Base-by-base conservation (phyloP, 2,888 invertebrate species). In the Ischnura elegans region DNA sequence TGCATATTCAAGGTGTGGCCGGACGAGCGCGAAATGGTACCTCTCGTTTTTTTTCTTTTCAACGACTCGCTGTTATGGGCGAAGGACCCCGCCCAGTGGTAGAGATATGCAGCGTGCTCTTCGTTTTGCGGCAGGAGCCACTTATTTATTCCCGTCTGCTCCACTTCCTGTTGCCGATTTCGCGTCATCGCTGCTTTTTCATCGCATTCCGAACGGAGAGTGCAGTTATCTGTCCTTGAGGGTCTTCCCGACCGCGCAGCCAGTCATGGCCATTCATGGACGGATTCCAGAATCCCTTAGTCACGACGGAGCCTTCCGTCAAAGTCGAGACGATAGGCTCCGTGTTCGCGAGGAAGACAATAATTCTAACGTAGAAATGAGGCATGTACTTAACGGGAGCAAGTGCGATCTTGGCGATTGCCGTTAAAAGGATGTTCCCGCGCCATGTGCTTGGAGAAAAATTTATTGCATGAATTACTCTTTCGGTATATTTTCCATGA, bases 201-300 rank as follows among this genome's bases (percentile, higher is more conserved):
- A 55, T 19, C 21, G 42, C 21, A 87, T 87, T 87, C 87, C 55
- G 42, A 42, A 16, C 86, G 25, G n/a, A 86, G 51, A 87, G 87
- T 51, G 87, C 87, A 87, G 87, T 87, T 87, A 87, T 87, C 19
- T 87, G 87, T 87, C 87, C 87, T 87, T 87, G 87, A 87, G 55
- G 87, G 87, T 36, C 66, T 29, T 66, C 29, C 87, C 45, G 16
- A 45, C 43, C 86, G 16, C 19, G 51, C 4, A n/a, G n/a, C n/a
- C n/a, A n/a, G 51, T 29, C 51, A 36, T 47, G 29, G n/a, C 36
- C 47, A 51, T 87, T 87, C 87, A 87, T 87, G 47, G 87, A 87
- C 42, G 87, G 47, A 47, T 87, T 29, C 51, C 47, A 55, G 51
- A 55, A 87, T 36, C 19, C 55, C 86, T 86, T 86, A 5, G 46